phyloP scores from a whole-genome alignment of 2,113 vertebrate species.

The Eonycteris spelaea region DNA sequence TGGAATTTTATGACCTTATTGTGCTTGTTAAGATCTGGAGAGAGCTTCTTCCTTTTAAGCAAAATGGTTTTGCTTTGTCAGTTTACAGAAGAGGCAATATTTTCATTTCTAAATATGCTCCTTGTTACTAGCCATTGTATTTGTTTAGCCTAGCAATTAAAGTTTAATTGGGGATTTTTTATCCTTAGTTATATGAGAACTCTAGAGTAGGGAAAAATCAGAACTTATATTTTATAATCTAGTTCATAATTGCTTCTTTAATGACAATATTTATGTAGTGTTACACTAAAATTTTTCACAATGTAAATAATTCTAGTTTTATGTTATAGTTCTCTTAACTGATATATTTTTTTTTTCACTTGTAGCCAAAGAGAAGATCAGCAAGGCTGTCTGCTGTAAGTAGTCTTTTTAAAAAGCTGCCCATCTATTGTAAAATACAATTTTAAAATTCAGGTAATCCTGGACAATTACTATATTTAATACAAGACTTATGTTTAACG shows the following conservation, averaged over 20 bases:
- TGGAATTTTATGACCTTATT: not conserved
- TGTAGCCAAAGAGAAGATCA: slow-evolving; percentile 95
- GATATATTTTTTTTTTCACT: slow-evolving; percentile 71
- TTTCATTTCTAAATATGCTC: slow-evolving; percentile 22
- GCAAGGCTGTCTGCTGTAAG: slow-evolving; percentile 94
- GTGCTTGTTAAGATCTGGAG: slow-evolving; percentile 9
- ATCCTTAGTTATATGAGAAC: not conserved
- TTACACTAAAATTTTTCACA: slow-evolving; percentile 47
- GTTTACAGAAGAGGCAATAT: slow-evolving; percentile 8
- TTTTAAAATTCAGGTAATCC: slow-evolving; percentile 34
- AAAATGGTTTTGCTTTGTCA: not conserved
- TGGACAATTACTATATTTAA: slow-evolving; percentile 10
- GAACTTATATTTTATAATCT: not conserved
- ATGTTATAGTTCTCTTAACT: slow-evolving; percentile 26
- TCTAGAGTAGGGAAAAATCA: not conserved
- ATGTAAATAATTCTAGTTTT: slow-evolving; percentile 33
- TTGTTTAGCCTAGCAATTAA: slow-evolving; percentile 20
- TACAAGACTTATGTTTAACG: not conserved
- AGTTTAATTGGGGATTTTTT: not conserved
- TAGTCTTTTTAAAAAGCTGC: slow-evolving; percentile 54
- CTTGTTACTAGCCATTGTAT: not conserved
- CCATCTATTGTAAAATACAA: not conserved
- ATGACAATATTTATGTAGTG: not conserved
- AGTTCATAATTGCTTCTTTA: slow-evolving; percentile 22
- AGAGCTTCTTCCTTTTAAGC: slow-evolving; percentile 34